A percentile compares a stretch with the other conserved stretches of the same genome.
Evolutionary conservation across 2,113 vertebrate species (phyloP).

Genomic region (Struthidea cinerea): DNA sequence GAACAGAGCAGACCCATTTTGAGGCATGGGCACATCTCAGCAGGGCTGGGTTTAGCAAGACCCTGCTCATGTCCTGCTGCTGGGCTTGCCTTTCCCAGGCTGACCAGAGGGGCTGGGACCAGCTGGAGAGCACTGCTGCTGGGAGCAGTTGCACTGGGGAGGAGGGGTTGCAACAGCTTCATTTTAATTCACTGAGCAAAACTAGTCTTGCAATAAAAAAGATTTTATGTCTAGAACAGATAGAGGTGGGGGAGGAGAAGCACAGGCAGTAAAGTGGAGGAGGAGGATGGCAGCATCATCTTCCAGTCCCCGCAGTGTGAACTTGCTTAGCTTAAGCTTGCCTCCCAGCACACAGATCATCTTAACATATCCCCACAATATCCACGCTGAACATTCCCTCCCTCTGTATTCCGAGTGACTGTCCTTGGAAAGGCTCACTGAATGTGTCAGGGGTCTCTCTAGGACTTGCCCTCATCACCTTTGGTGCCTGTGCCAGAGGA

Average conservation of each 20-base stretch:
- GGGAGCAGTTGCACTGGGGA: not conserved
- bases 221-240: not conserved
- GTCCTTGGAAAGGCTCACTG: not conserved
- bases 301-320: not conserved
- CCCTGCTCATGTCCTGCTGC: not conserved
- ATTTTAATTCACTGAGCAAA: not conserved
- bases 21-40: not conserved
- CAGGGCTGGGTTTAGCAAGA: not conserved
- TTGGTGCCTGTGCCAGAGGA: not conserved
- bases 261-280: not conserved
- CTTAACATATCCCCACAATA: fast-evolving
- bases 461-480: fast-evolving
- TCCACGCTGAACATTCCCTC: not conserved
- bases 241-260: not conserved
- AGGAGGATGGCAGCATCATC: not conserved
- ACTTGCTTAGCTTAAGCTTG: not conserved
- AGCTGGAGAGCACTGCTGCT: not conserved
- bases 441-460: not conserved
- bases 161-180: not conserved
- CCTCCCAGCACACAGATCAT: not conserved
- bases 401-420: not conserved
- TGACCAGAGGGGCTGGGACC: not conserved
- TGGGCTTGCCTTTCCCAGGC: not conserved
- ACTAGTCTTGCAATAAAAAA: not conserved
- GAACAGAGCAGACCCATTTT: not conserved